A percentile compares a stretch with the other conserved stretches of the same genome.
These are phyloP conservation scores for Neocloeon triangulifer DNA, from an alignment of 1,140 invertebrate genomes.

Conservation along the genomic window DNA sequence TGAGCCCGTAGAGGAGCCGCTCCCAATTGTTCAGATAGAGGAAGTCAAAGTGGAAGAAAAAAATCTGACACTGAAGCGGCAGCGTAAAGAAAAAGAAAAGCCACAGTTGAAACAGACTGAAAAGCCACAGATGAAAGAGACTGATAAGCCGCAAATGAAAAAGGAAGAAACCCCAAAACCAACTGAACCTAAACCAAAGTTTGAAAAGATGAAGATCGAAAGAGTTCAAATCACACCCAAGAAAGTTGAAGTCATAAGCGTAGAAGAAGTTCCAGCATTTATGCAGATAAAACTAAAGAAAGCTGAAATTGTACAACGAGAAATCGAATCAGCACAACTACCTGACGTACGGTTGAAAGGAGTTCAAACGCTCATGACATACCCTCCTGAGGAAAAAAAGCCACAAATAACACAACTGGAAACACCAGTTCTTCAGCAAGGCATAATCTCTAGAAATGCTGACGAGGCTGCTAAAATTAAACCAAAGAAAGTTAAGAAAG, in stretches of 20 bases:
- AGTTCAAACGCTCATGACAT: constrained; percentile 27
- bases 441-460: constrained; percentile 40
- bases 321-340: constrained; percentile 20
- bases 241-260: constrained; percentile 19
- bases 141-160: background rate
- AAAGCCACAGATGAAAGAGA: too few relatives aligned
- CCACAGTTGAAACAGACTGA: too few relatives aligned
- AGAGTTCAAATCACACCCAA: constrained; percentile 19
- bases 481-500: constrained; percentile 27
- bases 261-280: constrained; percentile 25
- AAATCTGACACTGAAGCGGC: constrained; percentile 10
- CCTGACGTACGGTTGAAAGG: constrained; percentile 40
- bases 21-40: constrained; percentile 19
- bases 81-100: constrained; percentile 13
- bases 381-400: constrained; percentile 20
- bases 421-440: constrained; percentile 14
- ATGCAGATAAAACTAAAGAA: constrained; percentile 38
- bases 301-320: constrained; percentile 23
- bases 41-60: constrained; percentile 19
- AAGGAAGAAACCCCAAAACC: background rate
- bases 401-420: constrained; percentile 9
- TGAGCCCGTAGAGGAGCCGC: too few relatives aligned
- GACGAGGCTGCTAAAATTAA: constrained; percentile 35
- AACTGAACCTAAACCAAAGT: background rate
- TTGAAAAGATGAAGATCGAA: constrained; percentile 13